Conservation (phyloP, 2,888 invertebrate species). For the Plusia festucae region DNA sequence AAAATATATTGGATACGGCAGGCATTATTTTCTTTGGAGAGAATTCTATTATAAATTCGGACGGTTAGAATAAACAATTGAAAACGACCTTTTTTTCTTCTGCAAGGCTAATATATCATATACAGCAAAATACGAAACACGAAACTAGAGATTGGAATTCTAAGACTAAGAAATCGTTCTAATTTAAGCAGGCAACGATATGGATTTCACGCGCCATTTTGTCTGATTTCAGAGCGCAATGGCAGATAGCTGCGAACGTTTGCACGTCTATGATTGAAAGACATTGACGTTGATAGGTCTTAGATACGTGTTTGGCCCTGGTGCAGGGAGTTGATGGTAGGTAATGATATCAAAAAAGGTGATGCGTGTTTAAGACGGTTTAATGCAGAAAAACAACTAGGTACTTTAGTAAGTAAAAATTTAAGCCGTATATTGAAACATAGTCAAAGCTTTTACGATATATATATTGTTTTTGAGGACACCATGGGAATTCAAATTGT, state of each 20-base stretch:
- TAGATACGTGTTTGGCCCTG: neutral
- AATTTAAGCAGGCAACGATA: slow-evolving; percentile 5
- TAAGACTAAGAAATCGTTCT: slow-evolving; percentile 13
- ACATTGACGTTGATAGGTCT: neutral
- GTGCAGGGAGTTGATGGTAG: neutral
- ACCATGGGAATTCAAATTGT: slow-evolving; percentile 12
- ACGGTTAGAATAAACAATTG: slow-evolving; percentile 21
- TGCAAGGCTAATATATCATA: slow-evolving; percentile 1
- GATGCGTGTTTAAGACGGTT: neutral
- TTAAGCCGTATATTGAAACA: no score
- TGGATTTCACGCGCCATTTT: slow-evolving; percentile 17
- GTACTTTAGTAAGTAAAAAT: neutral
- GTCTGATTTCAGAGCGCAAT: slow-evolving; percentile 15
- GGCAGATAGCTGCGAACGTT: slow-evolving; percentile 2
- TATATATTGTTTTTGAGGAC: neutral
- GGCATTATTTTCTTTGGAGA: slow-evolving; percentile 39
- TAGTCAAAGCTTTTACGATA: neutral
- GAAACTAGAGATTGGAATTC: neutral
- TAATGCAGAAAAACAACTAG: neutral
- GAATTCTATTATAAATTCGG: slow-evolving; percentile 20
- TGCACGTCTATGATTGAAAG: slow-evolving; percentile 7
- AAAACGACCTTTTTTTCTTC: slow-evolving; percentile 3
- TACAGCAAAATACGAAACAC: neutral
- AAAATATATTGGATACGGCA: slow-evolving; percentile 58
- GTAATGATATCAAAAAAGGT: neutral